A percentile compares a stretch with the other conserved stretches of the same genome.
Evolutionary conservation across 2,888 invertebrate species (phyloP).

Genomic region (Hemithea aestivaria): DNA sequence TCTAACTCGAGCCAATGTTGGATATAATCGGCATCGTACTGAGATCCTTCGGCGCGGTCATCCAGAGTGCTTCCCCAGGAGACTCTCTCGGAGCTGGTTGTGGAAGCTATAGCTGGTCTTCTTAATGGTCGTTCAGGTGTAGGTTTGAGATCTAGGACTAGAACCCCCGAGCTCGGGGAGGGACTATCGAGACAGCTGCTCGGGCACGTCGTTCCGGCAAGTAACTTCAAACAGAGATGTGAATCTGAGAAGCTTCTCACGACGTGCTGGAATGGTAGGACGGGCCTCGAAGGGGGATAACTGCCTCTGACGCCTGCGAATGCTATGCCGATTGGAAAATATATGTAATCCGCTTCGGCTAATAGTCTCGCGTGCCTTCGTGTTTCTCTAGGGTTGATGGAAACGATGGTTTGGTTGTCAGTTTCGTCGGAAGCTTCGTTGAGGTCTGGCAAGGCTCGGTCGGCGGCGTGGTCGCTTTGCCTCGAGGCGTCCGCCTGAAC

Average conservation of each 20-base stretch:
- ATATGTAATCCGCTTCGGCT: slow-evolving; percentile 82
- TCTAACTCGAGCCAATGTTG: slow-evolving; percentile 87
- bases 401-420: slow-evolving; percentile 79
- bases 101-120: slow-evolving; percentile 76
- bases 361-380: slow-evolving; percentile 78
- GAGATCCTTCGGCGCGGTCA: slow-evolving; percentile 77
- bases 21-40: slow-evolving; percentile 86
- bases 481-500: slow-evolving; percentile 85
- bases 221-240: slow-evolving; percentile 84
- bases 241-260: slow-evolving; percentile 87
- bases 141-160: slow-evolving; percentile 80
- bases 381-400: slow-evolving; percentile 70
- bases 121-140: slow-evolving; percentile 79
- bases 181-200: slow-evolving; percentile 77
- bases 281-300: slow-evolving; percentile 84
- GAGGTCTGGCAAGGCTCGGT: slow-evolving; percentile 83
- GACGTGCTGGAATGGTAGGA: slow-evolving; percentile 85
- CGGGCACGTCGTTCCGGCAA: slow-evolving; percentile 79
- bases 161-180: slow-evolving; percentile 81
- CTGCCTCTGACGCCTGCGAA: slow-evolving; percentile 83
- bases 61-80: slow-evolving; percentile 81
- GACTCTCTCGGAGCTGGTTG: slow-evolving; percentile 68
- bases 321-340: slow-evolving; percentile 83
- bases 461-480: slow-evolving; percentile 76
- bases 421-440: slow-evolving; percentile 87